Evolutionary conservation across 2,888 invertebrate species (phyloP).

Genomic region (Erebia aethiops): DNA sequence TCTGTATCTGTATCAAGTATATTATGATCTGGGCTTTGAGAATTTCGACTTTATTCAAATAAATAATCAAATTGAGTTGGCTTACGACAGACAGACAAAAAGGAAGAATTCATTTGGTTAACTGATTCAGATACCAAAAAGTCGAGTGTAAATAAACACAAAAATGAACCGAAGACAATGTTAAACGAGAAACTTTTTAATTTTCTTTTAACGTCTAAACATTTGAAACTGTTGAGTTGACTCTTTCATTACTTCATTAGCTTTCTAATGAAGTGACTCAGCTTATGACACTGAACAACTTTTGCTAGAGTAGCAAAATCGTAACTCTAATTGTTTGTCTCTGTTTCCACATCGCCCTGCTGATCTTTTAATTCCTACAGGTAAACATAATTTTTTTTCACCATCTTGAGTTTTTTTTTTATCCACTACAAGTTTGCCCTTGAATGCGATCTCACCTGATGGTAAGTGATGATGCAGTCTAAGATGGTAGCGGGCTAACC

Average conservation of each 20-base stretch:
- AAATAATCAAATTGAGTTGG: too few relatives aligned
- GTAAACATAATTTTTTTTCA: not conserved
- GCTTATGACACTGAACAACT: conserved; percentile 11
- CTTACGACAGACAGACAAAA: too few relatives aligned
- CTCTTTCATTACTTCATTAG: conserved; percentile 5
- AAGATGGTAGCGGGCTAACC: too few relatives aligned
- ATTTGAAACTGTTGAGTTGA: conserved; percentile 3
- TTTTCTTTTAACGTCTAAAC: not conserved
- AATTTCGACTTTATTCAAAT: not conserved
- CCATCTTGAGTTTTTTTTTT: too few relatives aligned
- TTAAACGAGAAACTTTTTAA: not conserved
- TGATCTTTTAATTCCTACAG: not conserved
- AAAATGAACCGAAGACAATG: too few relatives aligned
- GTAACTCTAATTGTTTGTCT: not conserved
- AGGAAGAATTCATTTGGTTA: too few relatives aligned
- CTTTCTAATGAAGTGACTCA: conserved; percentile 4
- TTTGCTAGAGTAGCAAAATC: conserved; percentile 3
- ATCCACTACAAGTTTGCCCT: too few relatives aligned
- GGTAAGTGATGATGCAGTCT: too few relatives aligned
- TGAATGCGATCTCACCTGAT: too few relatives aligned
- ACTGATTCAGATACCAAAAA: too few relatives aligned
- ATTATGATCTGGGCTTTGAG: not conserved
- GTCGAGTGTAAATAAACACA: too few relatives aligned
- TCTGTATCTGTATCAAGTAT: too few relatives aligned
- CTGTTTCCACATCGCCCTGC: not conserved